Percentiles rank a stretch among this genome's conserved stretches.
Evolutionary conservation across 2,113 vertebrate species (phyloP).

Genomic region (Notothenia coriiceps): DNA sequence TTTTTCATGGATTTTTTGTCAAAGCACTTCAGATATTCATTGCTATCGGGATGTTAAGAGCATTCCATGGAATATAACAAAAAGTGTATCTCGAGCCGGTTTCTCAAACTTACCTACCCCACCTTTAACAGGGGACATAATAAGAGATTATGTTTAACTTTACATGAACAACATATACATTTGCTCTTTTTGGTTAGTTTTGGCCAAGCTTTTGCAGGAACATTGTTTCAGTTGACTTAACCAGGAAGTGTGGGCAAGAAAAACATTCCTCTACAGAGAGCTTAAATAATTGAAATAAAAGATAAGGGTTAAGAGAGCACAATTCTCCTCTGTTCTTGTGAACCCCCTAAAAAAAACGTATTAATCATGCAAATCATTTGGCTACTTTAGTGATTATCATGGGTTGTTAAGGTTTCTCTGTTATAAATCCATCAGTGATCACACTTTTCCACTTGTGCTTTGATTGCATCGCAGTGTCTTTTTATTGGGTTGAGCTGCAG

Average conservation of each 20-base stretch:
- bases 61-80: no score
- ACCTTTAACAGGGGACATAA: not conserved
- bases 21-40: no score
- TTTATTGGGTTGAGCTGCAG: slow-evolving; percentile 42
- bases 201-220: not conserved
- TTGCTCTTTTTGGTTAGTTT: slow-evolving; percentile 4
- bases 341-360: slow-evolving; percentile 14
- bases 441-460: slow-evolving; percentile 46
- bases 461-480: slow-evolving; percentile 77
- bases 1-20: no score
- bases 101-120: no score
- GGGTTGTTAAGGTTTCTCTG: slow-evolving; percentile 14
- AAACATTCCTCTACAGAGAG: not conserved
- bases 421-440: slow-evolving; percentile 55
- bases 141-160: not conserved
- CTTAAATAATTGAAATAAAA: not conserved
- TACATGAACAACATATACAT: not conserved
- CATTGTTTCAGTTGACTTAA: not conserved
- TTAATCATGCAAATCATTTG: slow-evolving; percentile 63
- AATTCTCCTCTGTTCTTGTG: not conserved
- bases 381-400: slow-evolving; percentile 22
- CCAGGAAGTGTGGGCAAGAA: slow-evolving; percentile 8
- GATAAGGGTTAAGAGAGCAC: slow-evolving; percentile 3
- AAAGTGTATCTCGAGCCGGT: no score
- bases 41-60: no score